phyloP scores from a whole-genome alignment of 2,888 invertebrate genomes.

The Frankliniella intonsa region DNA sequence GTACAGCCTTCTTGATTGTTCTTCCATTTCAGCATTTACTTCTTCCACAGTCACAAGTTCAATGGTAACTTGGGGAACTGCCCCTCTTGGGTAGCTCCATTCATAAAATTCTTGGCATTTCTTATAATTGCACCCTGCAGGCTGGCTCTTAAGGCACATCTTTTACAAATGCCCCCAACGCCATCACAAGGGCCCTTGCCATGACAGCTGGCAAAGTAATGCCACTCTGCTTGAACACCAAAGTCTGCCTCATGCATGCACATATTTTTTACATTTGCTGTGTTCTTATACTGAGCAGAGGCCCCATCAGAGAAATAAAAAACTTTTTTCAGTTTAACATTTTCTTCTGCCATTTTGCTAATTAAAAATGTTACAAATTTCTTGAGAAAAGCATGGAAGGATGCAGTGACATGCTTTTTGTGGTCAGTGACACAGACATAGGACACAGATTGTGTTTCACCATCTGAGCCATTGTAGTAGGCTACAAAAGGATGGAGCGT shows the following conservation, averaged over 20 bases:
- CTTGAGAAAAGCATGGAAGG: constrained; percentile 34
- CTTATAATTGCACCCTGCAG: too few relatives aligned
- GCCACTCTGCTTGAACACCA: constrained; percentile 28
- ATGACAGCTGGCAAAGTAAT: too few relatives aligned
- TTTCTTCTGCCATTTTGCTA: not conserved
- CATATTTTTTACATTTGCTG: constrained; percentile 28
- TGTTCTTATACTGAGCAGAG: constrained; percentile 31
- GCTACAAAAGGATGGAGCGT: constrained; percentile 37
- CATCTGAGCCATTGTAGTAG: constrained; percentile 35
- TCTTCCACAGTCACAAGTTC: too few relatives aligned
- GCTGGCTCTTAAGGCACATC: too few relatives aligned
- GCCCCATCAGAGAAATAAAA: not conserved
- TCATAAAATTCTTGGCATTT: too few relatives aligned
- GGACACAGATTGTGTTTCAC: constrained; percentile 34
- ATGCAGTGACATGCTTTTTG: constrained; percentile 37
- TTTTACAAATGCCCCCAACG: too few relatives aligned
- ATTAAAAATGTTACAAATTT: too few relatives aligned
- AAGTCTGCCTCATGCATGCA: constrained; percentile 31
- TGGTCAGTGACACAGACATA: constrained; percentile 38
- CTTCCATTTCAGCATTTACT: too few relatives aligned
- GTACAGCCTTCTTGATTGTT: too few relatives aligned
- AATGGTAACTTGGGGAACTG: too few relatives aligned
- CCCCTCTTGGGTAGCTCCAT: too few relatives aligned
- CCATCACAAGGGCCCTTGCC: too few relatives aligned
- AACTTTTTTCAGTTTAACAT: not conserved